Base-by-base conservation (phyloP, 2,797 vertebrate species). In the Hippoglossus hippoglossus region DNA sequence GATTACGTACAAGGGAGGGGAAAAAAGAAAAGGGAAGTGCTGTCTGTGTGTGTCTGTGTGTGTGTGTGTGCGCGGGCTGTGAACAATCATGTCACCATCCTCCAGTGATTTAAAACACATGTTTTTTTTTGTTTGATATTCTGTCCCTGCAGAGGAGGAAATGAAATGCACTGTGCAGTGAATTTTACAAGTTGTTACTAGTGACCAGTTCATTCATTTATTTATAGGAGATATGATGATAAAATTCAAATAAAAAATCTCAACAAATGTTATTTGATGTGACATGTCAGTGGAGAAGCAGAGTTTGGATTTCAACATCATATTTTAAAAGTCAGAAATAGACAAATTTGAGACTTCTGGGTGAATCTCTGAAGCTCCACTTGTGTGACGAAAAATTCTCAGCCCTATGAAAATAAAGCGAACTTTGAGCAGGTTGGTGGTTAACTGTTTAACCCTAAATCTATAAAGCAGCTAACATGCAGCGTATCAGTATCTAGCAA, bases 1-100 rank as follows among this genome's bases (percentile, higher is more conserved):
- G 91, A 93, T 93, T 92, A 90, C 88, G 80, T 83, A 84, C 84
- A 67, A 80, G 81, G 75, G 84, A 83, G 82, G 72, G 73, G 70
- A 67, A 13, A 13, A 82, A 74, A 76, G 85, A 81, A 69, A 79
- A 74, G 67, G 36, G 74, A 87, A 82, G 82, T 83, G 82, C 72
- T 75, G 67, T 73, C 67, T 72, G 18, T 52, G 19, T 52, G 6
- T 24, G 51, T 31, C 41, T 44, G 54, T 47, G 53, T 34, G 52
- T 47, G 57, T 64, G 49, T 54, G 61, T 57, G 50, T 70, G 53
- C 19, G 58, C 54, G 65, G 21, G 65, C 41, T 75, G 87, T 62
- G 73, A 76, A 81, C 85, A 83, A 81, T 80, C 81, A 79, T 89
- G 89, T 85, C 81, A 80, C 61, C 44, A n/a, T 82, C 75, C 75